phyloP scores from a whole-genome alignment of 1,140 invertebrate species.

The Caerostris darwini region DNA sequence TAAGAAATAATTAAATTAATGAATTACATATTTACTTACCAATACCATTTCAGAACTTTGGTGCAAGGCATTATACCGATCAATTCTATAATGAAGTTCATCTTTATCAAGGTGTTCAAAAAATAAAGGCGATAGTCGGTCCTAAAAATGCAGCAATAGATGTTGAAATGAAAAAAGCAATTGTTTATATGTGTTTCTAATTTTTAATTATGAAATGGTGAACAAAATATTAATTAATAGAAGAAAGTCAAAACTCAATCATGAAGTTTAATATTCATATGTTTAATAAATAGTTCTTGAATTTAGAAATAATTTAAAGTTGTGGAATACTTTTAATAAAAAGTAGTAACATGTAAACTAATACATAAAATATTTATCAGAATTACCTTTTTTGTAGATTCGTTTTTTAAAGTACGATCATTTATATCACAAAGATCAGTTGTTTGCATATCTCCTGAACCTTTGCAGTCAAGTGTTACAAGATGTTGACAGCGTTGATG shows the following conservation, averaged over 20 bases:
- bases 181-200: too few relatives aligned
- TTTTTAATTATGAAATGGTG: too few relatives aligned
- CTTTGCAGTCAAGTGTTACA: conserved; percentile 83
- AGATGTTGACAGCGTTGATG: conserved; percentile 83
- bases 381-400: conserved; percentile 62
- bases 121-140: conserved; percentile 77
- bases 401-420: conserved; percentile 78
- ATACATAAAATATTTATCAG: too few relatives aligned
- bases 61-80: conserved; percentile 81
- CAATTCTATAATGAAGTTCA: conserved; percentile 81
- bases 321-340: too few relatives aligned
- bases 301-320: too few relatives aligned
- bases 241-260: too few relatives aligned
- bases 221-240: too few relatives aligned
- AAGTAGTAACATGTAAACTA: too few relatives aligned
- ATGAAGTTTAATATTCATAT: too few relatives aligned
- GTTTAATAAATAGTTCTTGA: too few relatives aligned
- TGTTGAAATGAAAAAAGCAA: background rate
- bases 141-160: background rate
- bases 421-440: conserved; percentile 77
- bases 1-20: too few relatives aligned
- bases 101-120: conserved; percentile 79
- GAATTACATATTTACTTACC: conserved; percentile 79
- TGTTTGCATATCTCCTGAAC: conserved; percentile 75
- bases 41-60: conserved; percentile 81